phyloP scores from a whole-genome alignment of 2,113 vertebrate species.

The Saimiri boliviensis region DNA sequence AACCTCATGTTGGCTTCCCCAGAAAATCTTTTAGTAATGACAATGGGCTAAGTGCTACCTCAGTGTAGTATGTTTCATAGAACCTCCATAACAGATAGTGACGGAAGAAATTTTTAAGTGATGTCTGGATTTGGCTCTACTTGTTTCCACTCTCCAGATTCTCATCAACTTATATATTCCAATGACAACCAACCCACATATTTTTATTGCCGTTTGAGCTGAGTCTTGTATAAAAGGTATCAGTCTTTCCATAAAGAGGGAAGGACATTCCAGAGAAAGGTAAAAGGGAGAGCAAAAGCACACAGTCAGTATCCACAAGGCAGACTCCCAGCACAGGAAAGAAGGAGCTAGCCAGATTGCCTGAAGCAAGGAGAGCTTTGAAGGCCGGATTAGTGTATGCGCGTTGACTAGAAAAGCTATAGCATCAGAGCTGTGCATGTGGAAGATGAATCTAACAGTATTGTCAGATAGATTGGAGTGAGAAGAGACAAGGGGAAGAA shows the following conservation, averaged over 20 bases:
- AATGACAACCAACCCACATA: background rate
- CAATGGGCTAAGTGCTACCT: background rate
- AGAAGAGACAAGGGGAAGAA: background rate
- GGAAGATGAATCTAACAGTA: background rate
- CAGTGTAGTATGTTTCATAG: background rate
- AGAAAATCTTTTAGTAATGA: background rate
- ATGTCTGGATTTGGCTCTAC: background rate
- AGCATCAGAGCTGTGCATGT: background rate
- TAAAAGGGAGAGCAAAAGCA: background rate
- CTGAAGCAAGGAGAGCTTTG: background rate
- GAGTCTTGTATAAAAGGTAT: background rate
- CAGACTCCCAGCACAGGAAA: background rate
- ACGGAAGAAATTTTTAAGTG: background rate
- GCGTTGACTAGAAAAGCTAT: background rate
- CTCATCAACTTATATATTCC: background rate
- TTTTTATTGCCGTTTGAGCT: background rate
- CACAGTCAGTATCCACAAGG: background rate
- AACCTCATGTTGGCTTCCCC: background rate
- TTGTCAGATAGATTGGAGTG: background rate
- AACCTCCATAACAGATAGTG: background rate
- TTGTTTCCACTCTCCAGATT: background rate
- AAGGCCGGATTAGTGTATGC: background rate
- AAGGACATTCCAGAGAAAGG: background rate
- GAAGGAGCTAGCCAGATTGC: background rate
- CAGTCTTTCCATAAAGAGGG: background rate